Evolutionary conservation across 2,797 vertebrate genomes (phyloP).

Genomic region (Anguilla pacifica): DNA sequence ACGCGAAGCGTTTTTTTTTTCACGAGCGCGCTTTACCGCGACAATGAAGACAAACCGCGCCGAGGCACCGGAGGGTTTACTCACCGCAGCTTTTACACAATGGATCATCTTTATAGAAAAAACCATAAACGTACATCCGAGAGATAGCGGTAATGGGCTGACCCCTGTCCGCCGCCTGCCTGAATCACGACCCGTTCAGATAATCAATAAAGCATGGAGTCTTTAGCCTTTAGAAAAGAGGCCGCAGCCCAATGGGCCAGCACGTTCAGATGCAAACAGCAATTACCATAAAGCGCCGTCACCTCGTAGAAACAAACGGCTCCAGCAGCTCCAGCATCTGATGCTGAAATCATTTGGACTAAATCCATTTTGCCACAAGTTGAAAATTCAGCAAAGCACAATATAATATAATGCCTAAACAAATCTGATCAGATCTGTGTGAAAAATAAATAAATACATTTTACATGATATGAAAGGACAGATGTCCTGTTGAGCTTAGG

Average conservation of each 20-base stretch:
- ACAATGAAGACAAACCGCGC: slow-evolving; percentile 23
- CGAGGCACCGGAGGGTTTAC: not conserved
- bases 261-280: slow-evolving; percentile 19
- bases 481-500: not conserved
- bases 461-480: not conserved
- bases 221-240: not conserved
- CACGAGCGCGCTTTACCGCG: slow-evolving; percentile 13
- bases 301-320: not conserved
- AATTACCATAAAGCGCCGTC: slow-evolving; percentile 15
- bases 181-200: slow-evolving; percentile 18
- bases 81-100: slow-evolving; percentile 27
- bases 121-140: slow-evolving; percentile 25
- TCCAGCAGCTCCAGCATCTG: not conserved
- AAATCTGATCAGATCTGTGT: not conserved
- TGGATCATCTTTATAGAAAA: slow-evolving; percentile 26
- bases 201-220: slow-evolving; percentile 29
- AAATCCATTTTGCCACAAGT: slow-evolving; percentile 13
- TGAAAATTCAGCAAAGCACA: not conserved
- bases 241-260: not conserved
- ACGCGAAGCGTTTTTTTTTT: slow-evolving; percentile 5
- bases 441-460: not conserved
- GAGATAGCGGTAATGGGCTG: slow-evolving; percentile 21
- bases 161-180: not conserved
- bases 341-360: slow-evolving; percentile 15
- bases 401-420: not conserved